Base-by-base conservation (phyloP, 2,797 vertebrate species). In the Amphiprion clarkii region DNA sequence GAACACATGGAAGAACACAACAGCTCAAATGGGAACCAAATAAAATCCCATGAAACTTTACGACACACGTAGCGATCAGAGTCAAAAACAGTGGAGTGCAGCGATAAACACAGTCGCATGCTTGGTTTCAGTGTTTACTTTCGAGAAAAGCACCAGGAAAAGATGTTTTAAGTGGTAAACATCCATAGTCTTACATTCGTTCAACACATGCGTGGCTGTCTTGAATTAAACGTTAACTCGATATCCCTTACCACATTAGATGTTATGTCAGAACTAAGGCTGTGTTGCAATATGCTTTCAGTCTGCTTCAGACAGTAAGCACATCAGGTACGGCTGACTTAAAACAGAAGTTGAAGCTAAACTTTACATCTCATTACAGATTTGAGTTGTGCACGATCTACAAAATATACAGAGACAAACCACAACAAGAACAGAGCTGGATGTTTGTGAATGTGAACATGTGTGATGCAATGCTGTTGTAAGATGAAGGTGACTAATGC, bases 1-100 rank as follows among this genome's bases (percentile, higher is more conserved):
- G 31, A 79, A 58, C 79, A 74, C 60, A 63, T 77, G 72, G 67
- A 77, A 55, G 61, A 72, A 65, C 53, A 67, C 31, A 58, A 55
- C 66, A 72, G 68, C 36, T 53, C n/a, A 72, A 75, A 49, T 63
- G 44, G 46, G 62, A 74, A 63, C 16, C 44, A 53, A 72, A 19
- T 52, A 39, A 60, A 82, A 73, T 71, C 64, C 53, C 62, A 63
- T 48, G 53, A 44, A 62, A 31, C 46, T 79, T 66, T 49, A 73
- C 14, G 25, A 57, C 29, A 64, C 60, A 60, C 60, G 49, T 53
- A 23, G 39, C 52, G 40, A 63, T 72, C 31, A 74, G 74, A 70
- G 49, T 51, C 59, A 21, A 52, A 70, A 72, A 72, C 54, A 71
- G 46, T 33, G 36, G 48, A 46, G 56, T 68, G 51, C 6, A 57